A percentile compares a stretch with the other conserved stretches of the same genome.
Evolutionary conservation across 1,140 invertebrate genomes (phyloP).

Genomic region (Agrilus planipennis): DNA sequence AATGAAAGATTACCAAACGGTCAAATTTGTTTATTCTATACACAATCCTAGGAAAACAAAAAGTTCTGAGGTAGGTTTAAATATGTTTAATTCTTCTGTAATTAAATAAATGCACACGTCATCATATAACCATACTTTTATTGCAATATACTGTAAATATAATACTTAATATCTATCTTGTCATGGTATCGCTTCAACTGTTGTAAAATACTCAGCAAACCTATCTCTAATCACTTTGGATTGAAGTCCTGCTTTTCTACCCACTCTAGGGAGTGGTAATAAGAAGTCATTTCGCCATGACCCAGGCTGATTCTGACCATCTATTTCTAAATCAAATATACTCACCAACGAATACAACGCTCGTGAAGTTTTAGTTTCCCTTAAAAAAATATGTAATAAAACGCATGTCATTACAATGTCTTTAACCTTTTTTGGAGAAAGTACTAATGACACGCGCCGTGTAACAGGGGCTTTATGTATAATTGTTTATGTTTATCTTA

Average conservation of each 20-base stretch:
- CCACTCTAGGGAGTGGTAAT: conserved; percentile 4
- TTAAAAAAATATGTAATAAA: conserved; percentile 5
- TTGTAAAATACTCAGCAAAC: conserved; percentile 11
- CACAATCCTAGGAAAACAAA: too few relatives aligned
- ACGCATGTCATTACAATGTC: conserved; percentile 1
- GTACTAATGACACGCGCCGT: too few relatives aligned
- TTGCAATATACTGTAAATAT: too few relatives aligned
- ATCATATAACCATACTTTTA: too few relatives aligned
- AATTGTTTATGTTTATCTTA: too few relatives aligned
- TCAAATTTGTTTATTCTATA: too few relatives aligned
- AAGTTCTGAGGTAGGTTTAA: too few relatives aligned
- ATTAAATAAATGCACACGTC: too few relatives aligned
- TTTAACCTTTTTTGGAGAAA: background rate
- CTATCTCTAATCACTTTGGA: conserved; percentile 8
- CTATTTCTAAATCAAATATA: conserved; percentile 5
- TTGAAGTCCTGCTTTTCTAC: conserved; percentile 5
- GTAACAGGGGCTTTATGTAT: too few relatives aligned
- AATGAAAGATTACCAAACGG: too few relatives aligned
- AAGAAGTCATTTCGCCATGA: conserved; percentile 5
- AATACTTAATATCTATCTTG: conserved; percentile 10
- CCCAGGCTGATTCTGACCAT: background rate
- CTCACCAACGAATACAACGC: background rate
- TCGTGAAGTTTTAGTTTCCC: conserved; percentile 2
- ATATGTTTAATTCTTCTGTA: too few relatives aligned
- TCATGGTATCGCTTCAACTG: conserved; percentile 8